Evolutionary conservation across 1,140 invertebrate species (phyloP), one percentile per base, ranked within the genome.

Genomic region (Papilio aristodemus): DNA sequence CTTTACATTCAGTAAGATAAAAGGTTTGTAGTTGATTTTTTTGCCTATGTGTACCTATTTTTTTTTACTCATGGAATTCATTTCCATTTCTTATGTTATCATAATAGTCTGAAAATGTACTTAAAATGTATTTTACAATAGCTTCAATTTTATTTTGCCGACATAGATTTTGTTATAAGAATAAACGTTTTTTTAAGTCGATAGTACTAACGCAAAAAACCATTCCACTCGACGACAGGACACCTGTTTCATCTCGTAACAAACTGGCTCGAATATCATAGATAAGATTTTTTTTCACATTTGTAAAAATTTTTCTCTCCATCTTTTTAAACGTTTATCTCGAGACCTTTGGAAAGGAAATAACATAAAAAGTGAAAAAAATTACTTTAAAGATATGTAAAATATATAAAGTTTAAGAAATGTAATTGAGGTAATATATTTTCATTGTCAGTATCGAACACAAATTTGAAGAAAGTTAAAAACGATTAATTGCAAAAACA

Each of bases 241-340:
- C 46, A 54, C 46, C 46, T 54, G 46, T 54, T 54, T 54, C 46
- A 22, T 54, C 19, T 54, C 46, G 22, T 54, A 22, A 54, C 46
- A 54, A 54, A 54, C 46, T 54, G 46, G 2, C 19, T 54, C 4
- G 46, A 22, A 22, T 54, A 54, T 54, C 22, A 25, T 5, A 54
- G 46, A 54, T 25, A 54, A 25, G 46, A 54, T 10, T 54, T 54
- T 41, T 54, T 54, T 22, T 10, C 8, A 54, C 19, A 54, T 19
- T 7, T 19, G 4, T 46, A 22, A 54, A 22, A 10, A 22, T 54
- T 54, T 46, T 54, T 43, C 4, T 9, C 19, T 50, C 8, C 19
- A 22, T 50, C 46, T 17, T 11, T 19, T 54, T 54, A 50, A 22
- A 50, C 19, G 7, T 22, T 10, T 2, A 54, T 54, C 17, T 54